Conservation (phyloP, 2,113 vertebrate species). For the Planiliza haematocheilus region DNA sequence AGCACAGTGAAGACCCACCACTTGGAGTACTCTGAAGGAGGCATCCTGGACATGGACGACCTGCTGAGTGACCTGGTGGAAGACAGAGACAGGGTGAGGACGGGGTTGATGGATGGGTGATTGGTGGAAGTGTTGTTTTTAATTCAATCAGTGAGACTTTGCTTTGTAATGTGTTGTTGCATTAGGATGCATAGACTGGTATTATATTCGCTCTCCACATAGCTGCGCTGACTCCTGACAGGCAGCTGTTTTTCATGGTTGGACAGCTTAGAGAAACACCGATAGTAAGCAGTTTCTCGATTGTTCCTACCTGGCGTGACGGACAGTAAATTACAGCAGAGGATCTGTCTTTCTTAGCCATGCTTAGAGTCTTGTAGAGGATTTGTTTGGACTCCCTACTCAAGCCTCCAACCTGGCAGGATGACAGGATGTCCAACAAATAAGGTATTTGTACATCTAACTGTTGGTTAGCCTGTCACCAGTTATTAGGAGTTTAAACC, state of each 20-base stretch:
- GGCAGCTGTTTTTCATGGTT: constrained; percentile 4
- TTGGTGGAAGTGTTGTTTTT: not conserved
- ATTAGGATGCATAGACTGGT: too few species aligned
- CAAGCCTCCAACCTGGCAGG: constrained; percentile 29
- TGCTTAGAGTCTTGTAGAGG: not conserved
- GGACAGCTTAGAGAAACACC: not conserved
- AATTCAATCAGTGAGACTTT: not conserved
- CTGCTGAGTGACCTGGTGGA: constrained; percentile 92
- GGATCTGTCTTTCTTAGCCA: constrained; percentile 6
- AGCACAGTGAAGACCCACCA: constrained; percentile 89
- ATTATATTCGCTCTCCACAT: too few species aligned
- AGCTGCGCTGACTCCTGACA: not conserved
- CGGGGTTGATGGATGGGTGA: accelerated
- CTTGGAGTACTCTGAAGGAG: constrained; percentile 92
- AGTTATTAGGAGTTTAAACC: not conserved
- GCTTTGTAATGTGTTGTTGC: not conserved
- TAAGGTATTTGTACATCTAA: constrained; percentile 25
- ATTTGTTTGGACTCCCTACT: constrained; percentile 43
- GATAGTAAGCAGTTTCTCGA: not conserved
- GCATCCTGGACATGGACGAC: constrained; percentile 95
- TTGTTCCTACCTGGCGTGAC: constrained; percentile 19
- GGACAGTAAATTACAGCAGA: constrained; percentile 17
- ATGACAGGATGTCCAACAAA: constrained; percentile 52
- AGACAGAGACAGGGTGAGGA: constrained; percentile 93
- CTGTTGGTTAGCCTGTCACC: constrained; percentile 33